Evolutionary conservation across 2,797 vertebrate genomes (phyloP), one percentile per base, ranked within the genome.

Genomic region (Novumbra hubbsi): DNA sequence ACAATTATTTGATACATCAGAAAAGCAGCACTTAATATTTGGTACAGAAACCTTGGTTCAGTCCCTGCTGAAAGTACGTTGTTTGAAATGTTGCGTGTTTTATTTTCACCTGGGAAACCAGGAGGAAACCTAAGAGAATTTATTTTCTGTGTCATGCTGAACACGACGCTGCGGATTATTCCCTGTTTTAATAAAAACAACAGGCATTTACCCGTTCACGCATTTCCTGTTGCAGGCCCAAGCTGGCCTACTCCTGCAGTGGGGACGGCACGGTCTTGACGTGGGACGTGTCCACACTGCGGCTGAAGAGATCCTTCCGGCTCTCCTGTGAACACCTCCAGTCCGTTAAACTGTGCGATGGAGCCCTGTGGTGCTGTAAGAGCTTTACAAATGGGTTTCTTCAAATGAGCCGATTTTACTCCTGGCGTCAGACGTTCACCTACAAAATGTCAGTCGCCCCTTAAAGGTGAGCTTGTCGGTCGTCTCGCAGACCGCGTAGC

Each of bases 291-390:
- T 90, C 91, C 62, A 93, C 94, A 0, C 88, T 99, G 45, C 94
- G 94, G 85, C 88, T 92, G 52, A 6, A 83, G 73, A 89, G 80
- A 3, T 82, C 90, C 2, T 95, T 96, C 74, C 93, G 93, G 66
- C 89, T 99, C 70, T 88, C 91, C 7, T 93, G 92, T 4, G 82
- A 92, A 3, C 80, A 81, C 15, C 93, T 98, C 41, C 93, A 84
- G 60, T 94, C 95, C 1, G 82, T 99, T 80, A 87, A 78, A 80
- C 88, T 93, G 79, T 87, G 89, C 12, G 79, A 81, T 0, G 85
- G 89, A 24, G 85, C 78, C 0, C 92, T 99, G 57, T 97, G 97
- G 96, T 98, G 96, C 92, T 97, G 98, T 99, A 88, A 95, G 98
- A 96, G 72, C 32, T 27, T 9, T 48, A 21, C 7, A 28, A 21